Evolutionary conservation across 2,797 vertebrate species (phyloP), one percentile per base, ranked within the genome.

Genomic region (Heterohyrax brucei): DNA sequence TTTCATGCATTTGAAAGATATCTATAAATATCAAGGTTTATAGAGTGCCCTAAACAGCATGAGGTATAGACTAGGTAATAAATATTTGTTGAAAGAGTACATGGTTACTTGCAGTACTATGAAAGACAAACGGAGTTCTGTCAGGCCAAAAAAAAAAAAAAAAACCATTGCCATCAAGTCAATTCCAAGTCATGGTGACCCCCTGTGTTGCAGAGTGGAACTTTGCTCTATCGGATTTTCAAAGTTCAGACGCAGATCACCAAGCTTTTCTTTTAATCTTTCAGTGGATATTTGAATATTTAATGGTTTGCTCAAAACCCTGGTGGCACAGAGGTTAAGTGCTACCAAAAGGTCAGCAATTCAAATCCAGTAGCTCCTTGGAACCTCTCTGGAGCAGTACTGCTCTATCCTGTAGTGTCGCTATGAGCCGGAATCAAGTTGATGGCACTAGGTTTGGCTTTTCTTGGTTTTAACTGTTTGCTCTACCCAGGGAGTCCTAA

Each of bases 1-100:
- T 93, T 93, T 77, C 48, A 83, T 4, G 39, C 61, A 93, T 78
- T 89, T 16, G 44, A 64, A 81, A 93, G 26, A 28, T 81, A 88
- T 73, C 79, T 70, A 64, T 48, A 91, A 30, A 78, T 70, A 78
- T 75, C 48, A 73, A 21, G 62, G 82, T 64, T 75, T 85, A 93
- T 7, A 87, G 92, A 76, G n/a, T 62, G 6, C 30, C 48, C 78
- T 64, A 10, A 70, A 50, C 16, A 62, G 79, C 39, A 70, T 16
- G 2, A 7, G 22, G n/a, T 10, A 22, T 26, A 78, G 24, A 75
- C 6, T 7, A n/a, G 44, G 76, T 79, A 73, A 81, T n/a, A 89
- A 76, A 87, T 72, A 62, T 64, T 33, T 70, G 6, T 7, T n/a
- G 24, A 94, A 81, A 61, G 48, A 86, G 61, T 48, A 62, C 62